Base-by-base conservation (phyloP, 2,888 invertebrate species). In the Venusia cambrica region DNA sequence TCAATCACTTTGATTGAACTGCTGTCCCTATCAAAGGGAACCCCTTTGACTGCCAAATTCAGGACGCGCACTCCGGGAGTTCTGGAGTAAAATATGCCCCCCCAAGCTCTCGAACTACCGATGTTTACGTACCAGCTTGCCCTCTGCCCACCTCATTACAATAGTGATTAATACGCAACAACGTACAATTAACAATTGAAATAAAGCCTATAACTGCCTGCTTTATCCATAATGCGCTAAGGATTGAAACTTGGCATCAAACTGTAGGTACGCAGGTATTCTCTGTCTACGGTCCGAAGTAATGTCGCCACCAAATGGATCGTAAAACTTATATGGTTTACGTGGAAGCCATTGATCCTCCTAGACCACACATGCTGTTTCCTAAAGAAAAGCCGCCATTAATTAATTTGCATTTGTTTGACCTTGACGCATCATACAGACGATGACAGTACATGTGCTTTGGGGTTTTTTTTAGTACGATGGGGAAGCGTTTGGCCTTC, bases 81-180 rank as follows among this genome's bases (percentile, higher is more conserved):
- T n/a, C n/a, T 26, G 7, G 15, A 1, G 29, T 21, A 21, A 28
- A 5, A 7, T 15, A 11, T 7, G 2, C 5, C 10, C 10, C 5
- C 17, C 2, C 16, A 0, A 21, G 12, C 34, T 21, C 34, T 27
- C 7, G 4, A 6, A 7, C 32, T 27, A 33, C 51, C 49, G 55
- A 53, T 58, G 60, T 63, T 63, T 67, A 65, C 57, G 22, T 64
- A 41, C 49, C 40, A 51, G 48, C 39, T 45, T 53, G 50, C 54
- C 45, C 43, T 38, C 41, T 45, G 53, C 51, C 54, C 47, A 48
- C 45, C 33, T 62, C 61, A 68, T 69, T 68, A 67, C 51, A 57
- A 56, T 62, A 51, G 49, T 50, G 61, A 71, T 71, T 60, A 72
- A 61, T 64, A 53, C 60, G 55, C 55, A 63, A 58, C 57, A 45